Evolutionary conservation across 2,888 invertebrate genomes (phyloP).

Genomic region (Euplexia lucipara): DNA sequence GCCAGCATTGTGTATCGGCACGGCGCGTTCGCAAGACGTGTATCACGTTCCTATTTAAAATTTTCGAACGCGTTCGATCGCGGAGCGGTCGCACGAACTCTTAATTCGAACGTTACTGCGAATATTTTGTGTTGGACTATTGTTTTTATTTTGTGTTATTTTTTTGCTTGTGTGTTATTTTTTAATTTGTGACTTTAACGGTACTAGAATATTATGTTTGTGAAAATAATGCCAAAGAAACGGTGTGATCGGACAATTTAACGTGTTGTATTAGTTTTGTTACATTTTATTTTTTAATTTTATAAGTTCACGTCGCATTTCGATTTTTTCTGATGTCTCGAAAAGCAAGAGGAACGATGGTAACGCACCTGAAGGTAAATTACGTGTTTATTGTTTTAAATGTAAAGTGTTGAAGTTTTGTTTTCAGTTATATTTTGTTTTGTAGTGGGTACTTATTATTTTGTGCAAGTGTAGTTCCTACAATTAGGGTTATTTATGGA

Average conservation of each 20-base stretch:
- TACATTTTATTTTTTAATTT: constrained; percentile 72
- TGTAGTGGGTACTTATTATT: neutral
- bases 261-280: constrained; percentile 79
- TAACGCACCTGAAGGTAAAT: constrained; percentile 86
- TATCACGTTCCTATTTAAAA: constrained; percentile 73
- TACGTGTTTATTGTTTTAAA: constrained; percentile 2
- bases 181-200: constrained; percentile 74
- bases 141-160: constrained; percentile 74
- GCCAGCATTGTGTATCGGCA: constrained; percentile 89
- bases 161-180: constrained; percentile 67
- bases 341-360: constrained; percentile 87
- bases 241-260: constrained; percentile 83
- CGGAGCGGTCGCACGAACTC: constrained; percentile 75
- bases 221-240: constrained; percentile 86
- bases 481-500: neutral
- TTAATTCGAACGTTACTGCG: constrained; percentile 73
- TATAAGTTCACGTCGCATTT: constrained; percentile 69
- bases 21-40: constrained; percentile 83
- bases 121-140: constrained; percentile 78
- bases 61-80: constrained; percentile 80
- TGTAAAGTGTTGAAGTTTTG: neutral
- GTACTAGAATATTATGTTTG: constrained; percentile 64
- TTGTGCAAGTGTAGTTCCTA: constrained; percentile 1
- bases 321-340: constrained; percentile 84
- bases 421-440: neutral